Evolutionary conservation across 2,888 invertebrate species (phyloP).

Genomic region (Pristionchus entomophagus): DNA sequence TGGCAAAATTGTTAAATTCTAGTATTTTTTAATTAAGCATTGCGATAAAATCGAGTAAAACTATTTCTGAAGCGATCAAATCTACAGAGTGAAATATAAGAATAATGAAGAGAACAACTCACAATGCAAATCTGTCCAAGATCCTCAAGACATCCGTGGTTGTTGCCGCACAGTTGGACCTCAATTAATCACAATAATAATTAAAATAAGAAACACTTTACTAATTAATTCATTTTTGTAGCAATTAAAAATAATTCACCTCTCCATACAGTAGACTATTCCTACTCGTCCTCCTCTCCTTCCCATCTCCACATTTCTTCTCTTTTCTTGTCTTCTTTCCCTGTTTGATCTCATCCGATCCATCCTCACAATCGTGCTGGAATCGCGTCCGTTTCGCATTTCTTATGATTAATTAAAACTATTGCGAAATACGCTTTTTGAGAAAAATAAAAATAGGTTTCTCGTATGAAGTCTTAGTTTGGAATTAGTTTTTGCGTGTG

Average conservation of each 20-base stretch:
- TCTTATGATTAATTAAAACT: too few relatives aligned
- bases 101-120: constrained; percentile 26
- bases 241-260: background rate
- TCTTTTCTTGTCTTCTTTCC: background rate
- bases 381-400: too few relatives aligned
- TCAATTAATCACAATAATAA: background rate
- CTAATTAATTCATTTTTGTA: too few relatives aligned
- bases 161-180: constrained; percentile 55
- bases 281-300: constrained; percentile 4
- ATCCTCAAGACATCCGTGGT: constrained; percentile 51
- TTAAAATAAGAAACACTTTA: too few relatives aligned
- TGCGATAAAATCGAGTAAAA: background rate
- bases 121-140: constrained; percentile 73
- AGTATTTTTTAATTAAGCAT: background rate
- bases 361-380: constrained; percentile 62
- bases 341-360: constrained; percentile 56
- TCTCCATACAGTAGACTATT: constrained; percentile 47
- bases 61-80: background rate
- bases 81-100: background rate
- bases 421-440: too few relatives aligned
- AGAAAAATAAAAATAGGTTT: too few relatives aligned
- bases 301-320: constrained; percentile 44
- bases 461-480: too few relatives aligned
- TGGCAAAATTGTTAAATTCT: too few relatives aligned
- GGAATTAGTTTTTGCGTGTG: too few relatives aligned